phyloP scores from a whole-genome alignment of 1,140 invertebrate species.

The Pseudomyrmex gracilis region DNA sequence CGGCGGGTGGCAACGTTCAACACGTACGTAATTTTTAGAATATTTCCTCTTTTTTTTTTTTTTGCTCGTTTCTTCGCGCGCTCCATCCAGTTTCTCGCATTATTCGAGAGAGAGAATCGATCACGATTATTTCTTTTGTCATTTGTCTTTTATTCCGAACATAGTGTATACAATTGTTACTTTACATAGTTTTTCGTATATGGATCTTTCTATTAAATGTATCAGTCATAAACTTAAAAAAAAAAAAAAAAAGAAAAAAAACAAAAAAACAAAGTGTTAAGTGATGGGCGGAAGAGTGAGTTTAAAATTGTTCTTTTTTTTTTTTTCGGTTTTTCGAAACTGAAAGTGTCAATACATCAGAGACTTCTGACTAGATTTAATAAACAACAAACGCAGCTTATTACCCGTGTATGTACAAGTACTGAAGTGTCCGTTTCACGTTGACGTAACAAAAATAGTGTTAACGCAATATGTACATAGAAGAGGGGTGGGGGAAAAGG shows the following conservation, averaged over 20 bases:
- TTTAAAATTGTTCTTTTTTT: neutral
- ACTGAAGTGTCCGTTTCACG: conserved; percentile 52
- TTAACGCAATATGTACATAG: conserved; percentile 11
- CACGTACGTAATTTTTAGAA: no score
- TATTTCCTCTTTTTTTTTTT: no score
- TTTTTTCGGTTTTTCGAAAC: conserved; percentile 21
- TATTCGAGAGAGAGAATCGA: neutral
- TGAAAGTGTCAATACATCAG: conserved; percentile 36
- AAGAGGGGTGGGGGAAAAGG: conserved; percentile 32
- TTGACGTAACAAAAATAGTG: conserved; percentile 22
- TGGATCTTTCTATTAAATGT: conserved; percentile 49
- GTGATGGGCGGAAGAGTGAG: conserved; percentile 66
- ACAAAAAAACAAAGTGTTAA: conserved; percentile 14
- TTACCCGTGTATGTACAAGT: conserved; percentile 62
- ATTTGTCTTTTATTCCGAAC: conserved; percentile 74
- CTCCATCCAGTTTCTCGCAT: no score
- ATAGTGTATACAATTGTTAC: conserved; percentile 65
- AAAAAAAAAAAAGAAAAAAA: no score
- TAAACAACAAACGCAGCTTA: conserved; percentile 57
- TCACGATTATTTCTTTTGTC: conserved; percentile 52
- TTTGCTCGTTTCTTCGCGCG: no score
- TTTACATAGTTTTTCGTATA: conserved; percentile 60
- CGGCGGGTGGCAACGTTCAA: no score
- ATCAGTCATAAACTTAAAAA: conserved; percentile 70
- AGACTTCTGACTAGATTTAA: conserved; percentile 67